phyloP scores from a whole-genome alignment of 1,140 invertebrate genomes.

The Ceratina australensis region DNA sequence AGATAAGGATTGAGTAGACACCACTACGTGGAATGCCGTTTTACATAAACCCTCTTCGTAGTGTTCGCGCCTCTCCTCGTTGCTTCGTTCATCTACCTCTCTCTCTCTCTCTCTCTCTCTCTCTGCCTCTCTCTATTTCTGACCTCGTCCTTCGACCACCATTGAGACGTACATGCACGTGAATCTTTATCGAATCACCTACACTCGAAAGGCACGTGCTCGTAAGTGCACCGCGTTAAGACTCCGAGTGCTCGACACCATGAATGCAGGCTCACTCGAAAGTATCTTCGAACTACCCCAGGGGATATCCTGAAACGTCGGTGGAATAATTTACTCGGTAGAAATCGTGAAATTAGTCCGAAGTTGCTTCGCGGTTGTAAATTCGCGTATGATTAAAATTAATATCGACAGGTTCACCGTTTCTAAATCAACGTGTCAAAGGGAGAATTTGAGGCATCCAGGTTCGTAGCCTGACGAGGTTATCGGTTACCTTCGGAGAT shows the following conservation, averaged over 20 bases:
- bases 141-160: conserved; percentile 42
- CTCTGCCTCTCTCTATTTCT: background rate
- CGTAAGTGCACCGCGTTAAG: conserved; percentile 54
- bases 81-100: conserved; percentile 16
- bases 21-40: conserved; percentile 68
- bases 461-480: background rate
- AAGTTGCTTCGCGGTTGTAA: background rate
- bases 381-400: too few species aligned
- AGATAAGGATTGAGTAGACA: conserved; percentile 73
- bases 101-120: background rate
- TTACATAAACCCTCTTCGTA: conserved; percentile 61
- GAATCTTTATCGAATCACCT: conserved; percentile 62
- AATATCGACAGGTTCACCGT: background rate
- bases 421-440: background rate
- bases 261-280: conserved; percentile 8
- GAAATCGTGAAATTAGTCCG: conserved; percentile 19
- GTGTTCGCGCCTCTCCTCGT: conserved; percentile 48
- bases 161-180: conserved; percentile 37
- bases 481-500: background rate
- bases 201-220: conserved; percentile 44
- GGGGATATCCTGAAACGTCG: conserved; percentile 20
- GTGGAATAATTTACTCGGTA: conserved; percentile 18
- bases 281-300: background rate
- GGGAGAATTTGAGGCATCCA: background rate
- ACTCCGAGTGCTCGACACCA: conserved; percentile 25